phyloP scores from a whole-genome alignment of 2,113 vertebrate genomes.

The Oxyura jamaicensis region DNA sequence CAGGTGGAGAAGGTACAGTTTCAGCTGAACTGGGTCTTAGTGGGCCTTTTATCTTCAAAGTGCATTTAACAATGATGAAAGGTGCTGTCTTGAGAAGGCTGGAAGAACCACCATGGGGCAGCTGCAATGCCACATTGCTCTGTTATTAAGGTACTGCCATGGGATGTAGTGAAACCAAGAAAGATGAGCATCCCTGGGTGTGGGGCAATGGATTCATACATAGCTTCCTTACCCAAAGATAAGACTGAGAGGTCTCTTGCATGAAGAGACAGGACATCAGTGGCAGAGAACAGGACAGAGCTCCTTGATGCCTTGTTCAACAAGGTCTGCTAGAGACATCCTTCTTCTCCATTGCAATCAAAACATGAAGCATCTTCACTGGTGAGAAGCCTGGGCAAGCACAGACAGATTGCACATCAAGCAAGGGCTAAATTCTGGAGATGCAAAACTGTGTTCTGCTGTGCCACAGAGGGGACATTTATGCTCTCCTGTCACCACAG shows the following conservation, averaged over 20 bases:
- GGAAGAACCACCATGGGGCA: background rate
- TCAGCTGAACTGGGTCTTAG: background rate
- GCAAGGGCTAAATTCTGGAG: background rate
- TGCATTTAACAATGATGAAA: background rate
- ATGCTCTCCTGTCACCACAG: background rate
- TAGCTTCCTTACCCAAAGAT: background rate
- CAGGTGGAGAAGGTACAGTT: background rate
- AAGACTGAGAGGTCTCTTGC: background rate
- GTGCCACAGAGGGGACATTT: background rate
- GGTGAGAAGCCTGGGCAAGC: background rate
- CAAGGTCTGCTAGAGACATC: background rate
- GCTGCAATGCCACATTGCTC: background rate
- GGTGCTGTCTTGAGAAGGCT: background rate
- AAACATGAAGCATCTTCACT: background rate
- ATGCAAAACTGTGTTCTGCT: background rate
- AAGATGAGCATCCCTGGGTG: background rate
- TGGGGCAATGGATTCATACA: background rate
- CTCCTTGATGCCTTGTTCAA: background rate
- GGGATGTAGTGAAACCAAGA: background rate
- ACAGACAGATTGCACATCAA: background rate
- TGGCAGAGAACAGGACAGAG: background rate
- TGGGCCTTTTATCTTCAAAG: background rate
- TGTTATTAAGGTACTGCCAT: accelerated
- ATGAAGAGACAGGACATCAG: background rate
- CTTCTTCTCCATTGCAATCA: accelerated